These are phyloP conservation scores for Tachuris rubrigastra DNA, from an alignment of 2,113 vertebrate genomes.

Conservation along the genomic window DNA sequence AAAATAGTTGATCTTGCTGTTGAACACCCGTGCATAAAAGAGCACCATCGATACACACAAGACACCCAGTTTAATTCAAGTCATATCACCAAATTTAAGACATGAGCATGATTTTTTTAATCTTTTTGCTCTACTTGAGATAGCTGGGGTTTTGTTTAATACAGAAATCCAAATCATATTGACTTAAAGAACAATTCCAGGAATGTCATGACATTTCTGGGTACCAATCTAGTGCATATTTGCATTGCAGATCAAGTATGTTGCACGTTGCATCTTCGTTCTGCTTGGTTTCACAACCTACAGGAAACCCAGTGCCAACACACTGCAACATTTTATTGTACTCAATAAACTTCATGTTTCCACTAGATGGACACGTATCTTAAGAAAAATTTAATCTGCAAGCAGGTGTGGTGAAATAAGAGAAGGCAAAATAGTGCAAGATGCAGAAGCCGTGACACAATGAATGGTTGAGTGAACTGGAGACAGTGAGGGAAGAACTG, in stretches of 20 bases:
- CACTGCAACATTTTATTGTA: not conserved
- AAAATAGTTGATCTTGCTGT: not conserved
- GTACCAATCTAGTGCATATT: not conserved
- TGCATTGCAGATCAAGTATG: not conserved
- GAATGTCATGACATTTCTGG: not conserved
- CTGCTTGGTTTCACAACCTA: not conserved
- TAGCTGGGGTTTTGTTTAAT: not conserved
- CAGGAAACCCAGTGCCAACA: not conserved
- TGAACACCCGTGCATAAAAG: not conserved
- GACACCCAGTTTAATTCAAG: not conserved
- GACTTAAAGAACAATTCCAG: not conserved
- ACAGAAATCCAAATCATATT: not conserved
- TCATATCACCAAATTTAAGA: not conserved
- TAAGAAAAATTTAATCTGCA: constrained; percentile 14
- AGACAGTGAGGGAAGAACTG: constrained; percentile 41
- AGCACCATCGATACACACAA: not conserved
- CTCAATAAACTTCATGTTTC: not conserved
- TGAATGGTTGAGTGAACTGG: constrained; percentile 23
- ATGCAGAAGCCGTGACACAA: constrained; percentile 43
- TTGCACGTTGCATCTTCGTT: not conserved
- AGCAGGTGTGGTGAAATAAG: constrained; percentile 37
- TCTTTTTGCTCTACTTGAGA: not conserved
- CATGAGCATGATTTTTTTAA: not conserved
- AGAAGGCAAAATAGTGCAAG: constrained; percentile 46
- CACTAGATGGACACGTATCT: not conserved